Evolutionary conservation across 2,797 vertebrate species (phyloP), one percentile per base, ranked within the genome.

Genomic region (Myripristis jacobus): DNA sequence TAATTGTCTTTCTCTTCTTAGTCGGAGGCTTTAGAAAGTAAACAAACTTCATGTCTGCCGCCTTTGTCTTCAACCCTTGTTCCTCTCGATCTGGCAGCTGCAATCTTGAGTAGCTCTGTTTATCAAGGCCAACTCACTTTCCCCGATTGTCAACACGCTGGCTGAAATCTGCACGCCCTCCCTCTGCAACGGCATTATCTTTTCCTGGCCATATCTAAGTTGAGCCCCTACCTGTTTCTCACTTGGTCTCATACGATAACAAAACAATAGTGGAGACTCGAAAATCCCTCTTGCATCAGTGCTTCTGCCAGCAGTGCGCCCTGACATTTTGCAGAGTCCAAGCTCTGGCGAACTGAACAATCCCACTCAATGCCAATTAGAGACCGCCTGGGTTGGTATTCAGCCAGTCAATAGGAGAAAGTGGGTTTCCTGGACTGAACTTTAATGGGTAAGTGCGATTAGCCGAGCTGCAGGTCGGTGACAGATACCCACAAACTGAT

Each of bases 351-450:
- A 85, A 83, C 76, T 70, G 31, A 75, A 67, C 78, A 85, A 87
- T 87, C 80, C 80, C 48, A 21, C 78, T 83, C 81, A 66, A 47
- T 70, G 66, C 80, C 83, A 84, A 87, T 88, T 82, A 86, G 67
- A 73, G 72, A 46, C 44, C 24, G 65, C 57, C 64, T 81, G 21
- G 10, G 62, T 29, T 5, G 12, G 38, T 81, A 76, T 75, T 73
- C 48, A n/a, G 69, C 34, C 79, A 76, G 75, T 80, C 80, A 70
- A 58, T 69, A n/a, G 24, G 47, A 69, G 65, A 58, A 77, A 75
- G 55, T 60, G 60, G 1, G 34, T 58, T 84, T 78, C 72, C 76
- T 24, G 27, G 48, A 36, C 36, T 53, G 36, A 27, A 4, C 50
- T 22, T 19, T n/a, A 34, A 61, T 22, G 21, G 34, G 36, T 52